Percentiles rank a stretch among this genome's conserved stretches.
phyloP scores from a whole-genome alignment of 1,140 invertebrate species.

The Sitophilus oryzae region DNA sequence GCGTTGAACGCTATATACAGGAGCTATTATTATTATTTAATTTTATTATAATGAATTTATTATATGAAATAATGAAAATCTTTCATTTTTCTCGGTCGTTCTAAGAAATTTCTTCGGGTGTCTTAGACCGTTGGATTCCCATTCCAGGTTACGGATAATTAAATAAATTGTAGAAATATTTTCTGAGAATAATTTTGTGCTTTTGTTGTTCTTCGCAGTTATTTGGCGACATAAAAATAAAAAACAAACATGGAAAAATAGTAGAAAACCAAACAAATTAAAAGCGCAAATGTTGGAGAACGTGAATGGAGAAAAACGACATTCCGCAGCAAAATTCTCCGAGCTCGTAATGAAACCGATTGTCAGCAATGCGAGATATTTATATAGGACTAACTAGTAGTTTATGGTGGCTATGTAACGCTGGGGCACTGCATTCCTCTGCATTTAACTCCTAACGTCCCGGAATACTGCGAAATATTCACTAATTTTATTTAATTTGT shows the following conservation, averaged over 20 bases:
- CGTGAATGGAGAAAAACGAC: background rate
- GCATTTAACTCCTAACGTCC: background rate
- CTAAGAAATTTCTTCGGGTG: no score
- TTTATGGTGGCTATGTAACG: background rate
- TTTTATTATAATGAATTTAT: no score
- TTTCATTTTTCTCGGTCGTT: no score
- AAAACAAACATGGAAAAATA: background rate
- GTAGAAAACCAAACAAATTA: background rate
- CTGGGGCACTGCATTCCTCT: background rate
- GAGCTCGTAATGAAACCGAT: background rate
- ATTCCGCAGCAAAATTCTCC: background rate
- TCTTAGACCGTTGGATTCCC: no score
- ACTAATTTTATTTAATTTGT: background rate
- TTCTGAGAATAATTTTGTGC: no score
- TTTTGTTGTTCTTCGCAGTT: no score
- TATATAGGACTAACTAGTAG: background rate
- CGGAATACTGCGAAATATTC: background rate
- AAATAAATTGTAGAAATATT: no score
- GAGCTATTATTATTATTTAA: no score
- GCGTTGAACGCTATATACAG: no score
- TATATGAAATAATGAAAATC: no score
- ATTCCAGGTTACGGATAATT: no score
- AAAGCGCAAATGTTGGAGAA: background rate
- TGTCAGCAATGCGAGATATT: background rate
- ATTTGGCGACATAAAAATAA: no score